Base-by-base conservation (phyloP, 1,140 invertebrate species). In the Lasioglossum albipes region DNA sequence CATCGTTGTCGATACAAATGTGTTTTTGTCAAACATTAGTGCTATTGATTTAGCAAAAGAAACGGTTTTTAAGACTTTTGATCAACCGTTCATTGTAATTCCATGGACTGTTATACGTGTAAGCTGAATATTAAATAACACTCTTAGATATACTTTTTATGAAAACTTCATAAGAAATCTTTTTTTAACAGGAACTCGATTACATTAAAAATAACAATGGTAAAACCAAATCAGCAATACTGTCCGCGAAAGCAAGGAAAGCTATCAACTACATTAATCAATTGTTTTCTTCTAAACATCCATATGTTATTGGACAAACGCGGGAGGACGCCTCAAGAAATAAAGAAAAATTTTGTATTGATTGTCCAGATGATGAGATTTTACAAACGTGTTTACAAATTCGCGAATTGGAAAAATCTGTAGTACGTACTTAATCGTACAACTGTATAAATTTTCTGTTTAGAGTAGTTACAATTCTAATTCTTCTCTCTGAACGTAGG, bases 61-160 rank as follows among this genome's bases (percentile, higher is more conserved):
- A 64, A 73, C 82, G 12, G 36, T 66, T 22, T 91, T 92, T 57
- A 88, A 84, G 27, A 88, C 62, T 20, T 90, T 89, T 78, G 89
- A 89, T 45, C 86, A 85, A 52, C 89, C 92, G n/a, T 79, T 90
- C 16, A 89, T 93, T 45, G 89, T 92, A 61, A 81, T 93, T 49
- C 92, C 92, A 65, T 93, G 92, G 92, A 92, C 90, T 65, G 92
- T 93, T n/a, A 89, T 93, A 82, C 87, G 90, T 73, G 91, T 92
- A 67, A 82, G 87, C 84, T 74, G 61, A 54, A 41, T 1, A 65
- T 13, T 59, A 57, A 10, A 6, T 54, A 54, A 49, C 10, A 49
- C 45, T 49, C 0, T 49, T 49, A 0, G 12, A 49, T 10, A 49
- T 49, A 49, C 45, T 49, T 49, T 73, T n/a, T 72, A 20, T 69